These are phyloP conservation scores for Colletes gigas DNA, from an alignment of 1,140 invertebrate genomes.

Conservation along the genomic window DNA sequence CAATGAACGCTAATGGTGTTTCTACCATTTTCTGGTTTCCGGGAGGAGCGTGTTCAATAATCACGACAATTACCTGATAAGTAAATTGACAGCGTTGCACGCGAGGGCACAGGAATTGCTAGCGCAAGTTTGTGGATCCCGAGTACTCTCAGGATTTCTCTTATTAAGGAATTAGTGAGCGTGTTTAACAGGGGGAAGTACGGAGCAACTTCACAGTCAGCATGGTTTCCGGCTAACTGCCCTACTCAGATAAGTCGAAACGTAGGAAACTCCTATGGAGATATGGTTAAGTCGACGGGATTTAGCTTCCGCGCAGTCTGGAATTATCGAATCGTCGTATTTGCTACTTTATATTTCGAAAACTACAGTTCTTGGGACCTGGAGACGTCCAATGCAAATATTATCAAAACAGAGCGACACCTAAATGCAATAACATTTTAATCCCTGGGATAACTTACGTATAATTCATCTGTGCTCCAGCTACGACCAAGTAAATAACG, in stretches of 20 bases:
- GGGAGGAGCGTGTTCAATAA: neutral
- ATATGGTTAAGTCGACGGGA: constrained; percentile 25
- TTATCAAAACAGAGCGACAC: too few species aligned
- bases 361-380: neutral
- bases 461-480: too few species aligned
- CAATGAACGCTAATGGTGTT: neutral
- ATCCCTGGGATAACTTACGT: too few species aligned
- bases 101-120: neutral
- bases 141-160: constrained; percentile 17
- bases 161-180: constrained; percentile 36
- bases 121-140: neutral
- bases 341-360: neutral
- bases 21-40: too few species aligned
- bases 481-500: too few species aligned
- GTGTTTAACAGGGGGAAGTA: constrained; percentile 19
- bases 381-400: too few species aligned
- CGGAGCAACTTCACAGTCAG: constrained; percentile 30
- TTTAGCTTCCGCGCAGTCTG: neutral
- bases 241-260: constrained; percentile 42
- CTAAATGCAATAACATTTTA: too few species aligned
- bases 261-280: constrained; percentile 20
- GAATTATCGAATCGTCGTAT: constrained; percentile 13
- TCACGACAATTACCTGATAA: neutral
- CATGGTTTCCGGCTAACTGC: constrained; percentile 41
- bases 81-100: neutral